A percentile compares a stretch with the other conserved stretches of the same genome.
phyloP scores from a whole-genome alignment of 2,113 vertebrate species.

The Mustela nigripes region DNA sequence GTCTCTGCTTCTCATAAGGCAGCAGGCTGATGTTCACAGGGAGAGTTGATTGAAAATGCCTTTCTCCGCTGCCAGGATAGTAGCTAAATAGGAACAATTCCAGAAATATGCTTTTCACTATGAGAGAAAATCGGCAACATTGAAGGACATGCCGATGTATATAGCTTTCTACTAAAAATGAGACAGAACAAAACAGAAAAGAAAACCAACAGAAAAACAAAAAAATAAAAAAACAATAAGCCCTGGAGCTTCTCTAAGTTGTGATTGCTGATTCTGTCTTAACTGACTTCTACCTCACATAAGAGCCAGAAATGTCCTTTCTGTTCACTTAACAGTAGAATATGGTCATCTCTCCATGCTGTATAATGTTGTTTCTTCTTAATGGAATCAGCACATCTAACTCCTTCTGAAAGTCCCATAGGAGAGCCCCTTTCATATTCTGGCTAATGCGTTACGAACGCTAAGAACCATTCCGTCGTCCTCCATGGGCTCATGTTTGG shows the following conservation, averaged over 20 bases:
- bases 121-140: neutral
- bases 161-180: neutral
- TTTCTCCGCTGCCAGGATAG: neutral
- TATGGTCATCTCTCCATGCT: neutral
- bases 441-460: neutral
- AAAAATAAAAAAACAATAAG: neutral
- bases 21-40: neutral
- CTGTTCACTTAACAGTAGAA: neutral
- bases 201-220: neutral
- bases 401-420: neutral
- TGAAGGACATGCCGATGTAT: rapidly evolving
- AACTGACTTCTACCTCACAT: neutral
- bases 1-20: neutral
- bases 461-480: neutral
- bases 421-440: neutral
- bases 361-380: neutral
- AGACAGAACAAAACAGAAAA: neutral
- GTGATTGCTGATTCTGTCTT: neutral
- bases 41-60: neutral
- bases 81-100: neutral
- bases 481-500: neutral
- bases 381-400: neutral
- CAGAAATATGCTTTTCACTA: neutral
- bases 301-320: neutral
- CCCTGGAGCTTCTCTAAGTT: neutral